phyloP scores from a whole-genome alignment of 35 echinoderm and acorn worm genomes.

The Eucidaris tribuloides region DNA sequence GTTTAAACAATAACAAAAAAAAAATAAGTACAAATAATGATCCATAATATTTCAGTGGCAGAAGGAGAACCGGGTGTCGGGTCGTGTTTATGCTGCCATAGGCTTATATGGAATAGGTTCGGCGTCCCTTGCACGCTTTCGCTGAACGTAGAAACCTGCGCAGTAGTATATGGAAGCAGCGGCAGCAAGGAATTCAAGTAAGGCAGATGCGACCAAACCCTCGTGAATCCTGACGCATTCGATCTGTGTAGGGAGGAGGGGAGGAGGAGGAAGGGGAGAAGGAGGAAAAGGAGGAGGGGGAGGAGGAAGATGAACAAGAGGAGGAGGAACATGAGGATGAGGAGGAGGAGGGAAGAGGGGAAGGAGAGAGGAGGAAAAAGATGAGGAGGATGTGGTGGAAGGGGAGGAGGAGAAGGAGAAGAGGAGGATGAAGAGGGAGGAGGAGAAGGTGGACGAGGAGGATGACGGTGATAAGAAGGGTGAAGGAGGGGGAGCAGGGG shows the following conservation, averaged over 20 bases:
- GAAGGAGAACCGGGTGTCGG: not conserved
- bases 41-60: not conserved
- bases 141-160: not conserved
- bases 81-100: not conserved
- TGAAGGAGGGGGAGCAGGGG: not conserved
- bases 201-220: not conserved
- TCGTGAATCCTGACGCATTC: not conserved
- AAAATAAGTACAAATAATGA: too few species aligned
- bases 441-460: not conserved
- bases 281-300: not conserved
- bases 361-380: not conserved
- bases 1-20: too few species aligned
- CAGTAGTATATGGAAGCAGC: not conserved
- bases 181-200: not conserved
- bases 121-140: not conserved
- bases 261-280: not conserved
- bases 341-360: not conserved
- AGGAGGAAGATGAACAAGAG: not conserved
- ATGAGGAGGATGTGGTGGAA: not conserved
- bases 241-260: not conserved
- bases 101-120: not conserved
- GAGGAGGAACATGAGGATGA: not conserved
- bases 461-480: not conserved
- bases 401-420: not conserved
- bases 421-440: not conserved